Base-by-base conservation (phyloP, 2,888 invertebrate genomes). In the Leucophenga maculata region DNA sequence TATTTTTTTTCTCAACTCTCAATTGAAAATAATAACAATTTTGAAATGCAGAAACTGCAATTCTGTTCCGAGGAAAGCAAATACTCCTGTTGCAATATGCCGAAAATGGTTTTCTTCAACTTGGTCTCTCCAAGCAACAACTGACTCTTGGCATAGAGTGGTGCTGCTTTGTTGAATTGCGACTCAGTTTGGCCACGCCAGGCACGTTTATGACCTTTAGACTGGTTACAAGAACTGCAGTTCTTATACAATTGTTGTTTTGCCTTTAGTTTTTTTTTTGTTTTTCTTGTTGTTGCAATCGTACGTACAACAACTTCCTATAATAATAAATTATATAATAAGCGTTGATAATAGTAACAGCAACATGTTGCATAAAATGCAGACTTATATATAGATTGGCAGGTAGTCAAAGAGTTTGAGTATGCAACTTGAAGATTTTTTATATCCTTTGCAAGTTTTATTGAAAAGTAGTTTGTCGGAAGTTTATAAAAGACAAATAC, bases 191-290 rank as follows among this genome's bases (percentile, higher is more conserved):
- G 48, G 26, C 26, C 18, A 64, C n/a, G 46, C 46, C 26, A 26
- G 22, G 46, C 66, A 66, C 66, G 66, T 66, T 55, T 66, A 39
- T 55, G 66, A 66, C 54, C 66, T 66, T 55, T 55, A 26, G 26
- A 57, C 57, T 57, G 57, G 57, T 57, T 57, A 57, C 57, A 39
- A 39, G 39, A 39, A 39, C 39, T 39, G 39, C 8, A 39, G 39
- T 39, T 39, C 39, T 39, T 39, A 39, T 39, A 39, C 39, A 39
- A 39, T 39, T 39, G 39, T 39, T 39, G 39, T 39, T 39, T 8
- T 39, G 8, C 26, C 26, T 26, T 26, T 26, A 26, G 39, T 39
- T 39, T 8, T 39, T 39, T 39, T 3, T 39, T 39, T 39, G 39
- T 39, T 39, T 3, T 39, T 39, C 6, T 39, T 39, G 8, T 39